Percentiles rank a stretch among this genome's conserved stretches.
Conservation (phyloP, 2,113 vertebrate genomes). For the Lophochroa leadbeateri region DNA sequence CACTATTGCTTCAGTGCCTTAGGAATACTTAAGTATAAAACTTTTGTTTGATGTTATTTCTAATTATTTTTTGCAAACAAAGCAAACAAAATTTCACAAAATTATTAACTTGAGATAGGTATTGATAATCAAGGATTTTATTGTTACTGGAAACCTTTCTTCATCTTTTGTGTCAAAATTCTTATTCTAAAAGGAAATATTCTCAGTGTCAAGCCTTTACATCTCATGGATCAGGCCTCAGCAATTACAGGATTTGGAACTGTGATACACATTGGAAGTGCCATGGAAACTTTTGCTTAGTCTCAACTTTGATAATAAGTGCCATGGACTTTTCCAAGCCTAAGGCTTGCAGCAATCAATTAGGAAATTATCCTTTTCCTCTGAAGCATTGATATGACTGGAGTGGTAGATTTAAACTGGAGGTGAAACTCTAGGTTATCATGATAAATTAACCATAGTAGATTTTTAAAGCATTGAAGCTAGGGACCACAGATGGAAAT, state of each 20-base stretch:
- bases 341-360: not conserved
- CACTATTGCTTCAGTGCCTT: not conserved
- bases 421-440: not conserved
- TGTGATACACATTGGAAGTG: not conserved
- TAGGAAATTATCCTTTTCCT: not conserved
- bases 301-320: not conserved
- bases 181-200: not conserved
- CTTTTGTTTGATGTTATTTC: not conserved
- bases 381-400: not conserved
- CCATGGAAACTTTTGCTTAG: not conserved
- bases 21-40: not conserved
- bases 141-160: not conserved
- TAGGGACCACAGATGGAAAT: not conserved
- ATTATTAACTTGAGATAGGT: not conserved
- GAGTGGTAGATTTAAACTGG: not conserved
- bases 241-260: not conserved
- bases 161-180: not conserved
- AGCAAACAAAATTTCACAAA: not conserved
- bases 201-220: not conserved
- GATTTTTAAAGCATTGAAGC: not conserved
- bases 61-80: not conserved
- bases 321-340: not conserved
- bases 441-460: not conserved
- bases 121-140: not conserved
- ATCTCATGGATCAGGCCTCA: not conserved